Conservation (phyloP, 2,888 invertebrate genomes). For the Ellobium chinense region DNA sequence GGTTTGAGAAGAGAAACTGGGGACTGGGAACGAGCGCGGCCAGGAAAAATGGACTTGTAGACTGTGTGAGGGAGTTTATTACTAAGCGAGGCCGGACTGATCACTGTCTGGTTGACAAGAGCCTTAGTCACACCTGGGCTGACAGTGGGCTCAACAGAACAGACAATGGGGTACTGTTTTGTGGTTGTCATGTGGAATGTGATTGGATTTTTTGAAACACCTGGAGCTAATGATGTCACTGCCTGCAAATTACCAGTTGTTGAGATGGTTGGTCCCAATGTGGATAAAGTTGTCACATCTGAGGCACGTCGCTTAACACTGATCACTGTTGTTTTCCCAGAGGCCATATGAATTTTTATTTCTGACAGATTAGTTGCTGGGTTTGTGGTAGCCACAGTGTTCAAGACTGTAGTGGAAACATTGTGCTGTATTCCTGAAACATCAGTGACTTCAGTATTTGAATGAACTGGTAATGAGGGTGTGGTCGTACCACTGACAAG, state of each 20-base stretch:
- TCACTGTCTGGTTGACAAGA: neutral
- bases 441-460: neutral
- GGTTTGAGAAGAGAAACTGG: neutral
- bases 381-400: no score
- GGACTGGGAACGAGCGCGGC: no score
- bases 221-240: neutral
- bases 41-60: no score
- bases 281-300: neutral
- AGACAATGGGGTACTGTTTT: conserved; percentile 5
- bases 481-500: neutral
- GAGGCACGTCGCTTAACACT: conserved; percentile 26
- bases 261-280: neutral
- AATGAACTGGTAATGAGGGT: no score
- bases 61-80: no score
- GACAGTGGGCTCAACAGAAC: conserved; percentile 18
- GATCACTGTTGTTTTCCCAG: conserved; percentile 32
- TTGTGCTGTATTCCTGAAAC: no score
- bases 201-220: neutral
- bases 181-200: neutral
- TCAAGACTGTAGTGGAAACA: no score
- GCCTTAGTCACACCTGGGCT: neutral
- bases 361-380: neutral
- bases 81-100: no score
- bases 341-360: conserved; percentile 33
- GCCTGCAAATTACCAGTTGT: neutral